A percentile compares a stretch with the other conserved stretches of the same genome.
These are phyloP conservation scores for Eurytoma adleriae DNA, from an alignment of 2,888 invertebrate genomes.

Conservation along the genomic window DNA sequence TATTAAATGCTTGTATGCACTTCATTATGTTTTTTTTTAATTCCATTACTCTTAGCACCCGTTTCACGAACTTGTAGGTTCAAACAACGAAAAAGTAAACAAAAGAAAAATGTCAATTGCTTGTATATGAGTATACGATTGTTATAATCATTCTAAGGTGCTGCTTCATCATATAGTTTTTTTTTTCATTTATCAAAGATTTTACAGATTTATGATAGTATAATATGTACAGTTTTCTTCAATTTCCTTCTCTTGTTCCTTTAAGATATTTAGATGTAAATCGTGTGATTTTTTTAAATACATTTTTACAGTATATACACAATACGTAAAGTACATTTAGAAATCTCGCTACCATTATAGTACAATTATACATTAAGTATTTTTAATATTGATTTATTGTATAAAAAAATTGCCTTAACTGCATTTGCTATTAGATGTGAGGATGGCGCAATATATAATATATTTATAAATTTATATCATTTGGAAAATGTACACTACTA, in stretches of 20 bases:
- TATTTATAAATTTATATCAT: constrained; percentile 18
- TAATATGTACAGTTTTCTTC: constrained; percentile 46
- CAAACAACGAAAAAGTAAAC: constrained; percentile 24
- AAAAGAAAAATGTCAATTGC: constrained; percentile 43
- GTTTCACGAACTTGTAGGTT: constrained; percentile 54
- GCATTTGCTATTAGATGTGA: constrained; percentile 32
- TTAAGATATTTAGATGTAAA: constrained; percentile 43
- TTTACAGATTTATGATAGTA: constrained; percentile 52
- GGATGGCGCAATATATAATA: constrained; percentile 24
- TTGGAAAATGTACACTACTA: constrained; percentile 36
- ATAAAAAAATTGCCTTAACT: constrained; percentile 48
- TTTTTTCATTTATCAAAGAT: constrained; percentile 51
- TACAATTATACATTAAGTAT: constrained; percentile 55
- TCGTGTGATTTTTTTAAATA: constrained; percentile 39
- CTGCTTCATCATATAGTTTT: constrained; percentile 39
- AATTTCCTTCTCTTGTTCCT: constrained; percentile 2
- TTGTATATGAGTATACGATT: constrained; percentile 46
- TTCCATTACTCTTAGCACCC: constrained; percentile 48
- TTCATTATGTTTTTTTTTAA: constrained; percentile 28
- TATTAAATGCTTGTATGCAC: constrained; percentile 33
- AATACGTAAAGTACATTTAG: constrained; percentile 52
- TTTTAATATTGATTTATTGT: constrained; percentile 50
- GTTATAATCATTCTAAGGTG: constrained; percentile 41
- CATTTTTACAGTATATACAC: constrained; percentile 56
- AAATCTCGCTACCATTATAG: constrained; percentile 50